Conservation (phyloP, 2,797 vertebrate genomes). For the Gymnoscopelus braueri region DNA sequence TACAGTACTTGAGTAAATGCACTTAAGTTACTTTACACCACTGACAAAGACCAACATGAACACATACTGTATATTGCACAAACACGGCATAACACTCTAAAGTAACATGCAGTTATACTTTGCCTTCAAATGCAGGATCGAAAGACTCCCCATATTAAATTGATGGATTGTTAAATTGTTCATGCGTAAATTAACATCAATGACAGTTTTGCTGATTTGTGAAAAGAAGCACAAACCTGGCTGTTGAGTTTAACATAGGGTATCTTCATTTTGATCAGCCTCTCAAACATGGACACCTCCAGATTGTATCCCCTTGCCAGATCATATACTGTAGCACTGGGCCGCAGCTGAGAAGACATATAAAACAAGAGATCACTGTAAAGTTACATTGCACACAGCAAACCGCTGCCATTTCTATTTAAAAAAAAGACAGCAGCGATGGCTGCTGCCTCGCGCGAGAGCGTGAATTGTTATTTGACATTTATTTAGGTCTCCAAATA, state of each 20-base stretch:
- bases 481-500: no score
- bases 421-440: no score
- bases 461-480: no score
- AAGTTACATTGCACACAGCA: not conserved
- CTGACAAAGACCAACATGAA: no score
- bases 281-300: conserved; percentile 96
- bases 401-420: no score
- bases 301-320: conserved; percentile 92
- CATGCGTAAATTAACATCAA: no score
- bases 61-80: no score
- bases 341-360: conserved; percentile 82
- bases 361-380: conserved; percentile 39
- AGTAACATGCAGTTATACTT: not conserved
- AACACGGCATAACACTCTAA: no score
- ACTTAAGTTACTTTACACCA: no score
- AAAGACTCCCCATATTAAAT: not conserved
- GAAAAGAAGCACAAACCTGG: conserved; percentile 81
- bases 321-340: conserved; percentile 93
- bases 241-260: conserved; percentile 92
- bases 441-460: no score
- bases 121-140: not conserved
- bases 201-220: no score
- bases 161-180: not conserved
- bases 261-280: conserved; percentile 87
- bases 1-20: no score